Conservation (phyloP, 1,140 invertebrate genomes). For the Sesamia nonagrioides region DNA sequence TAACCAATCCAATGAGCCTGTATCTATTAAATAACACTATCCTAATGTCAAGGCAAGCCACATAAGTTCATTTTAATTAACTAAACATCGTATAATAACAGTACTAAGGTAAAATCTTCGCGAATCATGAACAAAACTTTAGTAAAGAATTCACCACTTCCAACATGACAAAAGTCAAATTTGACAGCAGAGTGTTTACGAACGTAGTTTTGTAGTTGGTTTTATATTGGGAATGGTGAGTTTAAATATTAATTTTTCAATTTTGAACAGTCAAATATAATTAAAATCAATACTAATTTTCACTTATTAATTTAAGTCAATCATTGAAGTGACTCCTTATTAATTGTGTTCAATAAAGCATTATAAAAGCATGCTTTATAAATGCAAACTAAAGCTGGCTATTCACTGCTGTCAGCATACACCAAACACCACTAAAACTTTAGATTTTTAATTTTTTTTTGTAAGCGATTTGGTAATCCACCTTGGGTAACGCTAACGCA, state of each 20-base stretch:
- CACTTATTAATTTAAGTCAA: no score
- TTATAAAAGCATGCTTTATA: background rate
- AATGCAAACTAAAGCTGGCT: slow-evolving; percentile 5
- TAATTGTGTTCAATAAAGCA: background rate
- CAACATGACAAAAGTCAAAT: slow-evolving; percentile 86
- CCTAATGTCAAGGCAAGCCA: slow-evolving; percentile 59
- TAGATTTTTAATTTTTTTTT: background rate
- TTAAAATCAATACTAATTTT: no score
- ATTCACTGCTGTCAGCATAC: background rate
- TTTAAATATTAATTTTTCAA: background rate
- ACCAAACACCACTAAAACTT: background rate
- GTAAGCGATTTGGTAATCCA: slow-evolving; percentile 13
- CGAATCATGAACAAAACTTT: slow-evolving; percentile 69
- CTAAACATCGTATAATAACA: slow-evolving; percentile 57
- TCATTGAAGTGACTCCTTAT: no score
- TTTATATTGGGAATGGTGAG: background rate
- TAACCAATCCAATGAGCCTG: slow-evolving; percentile 33
- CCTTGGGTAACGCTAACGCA: background rate
- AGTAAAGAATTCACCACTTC: slow-evolving; percentile 73
- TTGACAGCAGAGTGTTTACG: slow-evolving; percentile 58
- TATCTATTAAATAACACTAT: slow-evolving; percentile 62
- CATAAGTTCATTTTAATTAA: slow-evolving; percentile 70
- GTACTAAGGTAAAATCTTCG: slow-evolving; percentile 68
- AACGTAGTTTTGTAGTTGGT: background rate
- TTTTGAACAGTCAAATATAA: no score